Percentiles rank a stretch among this genome's conserved stretches.
These are phyloP conservation scores for Syrrhaptes paradoxus DNA, from an alignment of 2,113 vertebrate genomes.

Conservation along the genomic window DNA sequence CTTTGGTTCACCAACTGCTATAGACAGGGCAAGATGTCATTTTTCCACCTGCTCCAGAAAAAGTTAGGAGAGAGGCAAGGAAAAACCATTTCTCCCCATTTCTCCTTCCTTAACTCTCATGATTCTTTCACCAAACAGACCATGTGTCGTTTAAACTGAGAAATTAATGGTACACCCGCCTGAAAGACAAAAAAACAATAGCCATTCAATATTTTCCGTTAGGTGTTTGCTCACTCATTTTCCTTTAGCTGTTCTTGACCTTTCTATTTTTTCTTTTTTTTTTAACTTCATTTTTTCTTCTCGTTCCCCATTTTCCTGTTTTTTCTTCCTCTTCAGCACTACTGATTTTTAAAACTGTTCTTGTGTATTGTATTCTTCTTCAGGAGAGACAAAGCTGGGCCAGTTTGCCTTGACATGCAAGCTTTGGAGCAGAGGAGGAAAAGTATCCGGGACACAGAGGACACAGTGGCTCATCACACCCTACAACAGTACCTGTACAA, in stretches of 20 bases:
- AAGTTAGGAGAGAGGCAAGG: not conserved
- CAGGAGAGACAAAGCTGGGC: constrained; percentile 85
- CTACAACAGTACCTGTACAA: constrained; percentile 94
- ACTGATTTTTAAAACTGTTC: not conserved
- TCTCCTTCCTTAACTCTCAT: not conserved
- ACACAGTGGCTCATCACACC: constrained; percentile 86
- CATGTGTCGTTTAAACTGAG: not conserved
- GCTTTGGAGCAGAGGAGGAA: constrained; percentile 83
- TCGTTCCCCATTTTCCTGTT: not conserved
- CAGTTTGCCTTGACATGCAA: constrained; percentile 90
- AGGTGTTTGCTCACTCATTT: not conserved
- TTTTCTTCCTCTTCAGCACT: not conserved
- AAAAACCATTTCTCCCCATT: not conserved
- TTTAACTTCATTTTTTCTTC: not conserved
- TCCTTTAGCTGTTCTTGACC: not conserved
- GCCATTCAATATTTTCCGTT: not conserved
- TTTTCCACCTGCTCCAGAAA: not conserved
- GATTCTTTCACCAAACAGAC: not conserved
- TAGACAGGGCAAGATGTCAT: not conserved
- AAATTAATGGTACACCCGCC: not conserved
- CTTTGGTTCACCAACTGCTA: not conserved
- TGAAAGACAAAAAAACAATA: not conserved
- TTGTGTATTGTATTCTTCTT: not conserved
- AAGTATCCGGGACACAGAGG: constrained; percentile 82
- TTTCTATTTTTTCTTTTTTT: not conserved